Evolutionary conservation across 2,888 invertebrate genomes (phyloP).

Genomic region (Sinentomon sp.): DNA sequence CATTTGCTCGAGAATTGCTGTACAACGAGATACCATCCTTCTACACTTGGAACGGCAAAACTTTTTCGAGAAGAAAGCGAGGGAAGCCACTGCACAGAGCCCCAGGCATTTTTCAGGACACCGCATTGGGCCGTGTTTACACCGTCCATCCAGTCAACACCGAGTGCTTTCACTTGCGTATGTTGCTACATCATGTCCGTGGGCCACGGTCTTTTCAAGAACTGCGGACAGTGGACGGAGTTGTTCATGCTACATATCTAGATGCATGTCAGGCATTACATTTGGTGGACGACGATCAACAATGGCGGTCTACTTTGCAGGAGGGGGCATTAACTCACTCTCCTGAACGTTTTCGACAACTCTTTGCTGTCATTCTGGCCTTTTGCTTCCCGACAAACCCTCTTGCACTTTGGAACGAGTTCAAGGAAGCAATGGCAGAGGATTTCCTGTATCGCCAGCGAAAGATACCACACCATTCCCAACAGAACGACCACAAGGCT

Average conservation of each 20-base stretch:
- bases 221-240: conserved; percentile 16
- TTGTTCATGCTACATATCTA: conserved; percentile 15
- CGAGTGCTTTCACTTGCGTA: conserved; percentile 14
- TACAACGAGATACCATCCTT: conserved; percentile 14
- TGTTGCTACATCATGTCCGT: conserved; percentile 5
- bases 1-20: conserved; percentile 14
- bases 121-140: conserved; percentile 11
- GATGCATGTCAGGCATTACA: conserved; percentile 16
- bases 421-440: conserved; percentile 9
- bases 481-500: no score
- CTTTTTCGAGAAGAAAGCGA: conserved; percentile 10
- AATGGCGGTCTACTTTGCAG: conserved; percentile 15
- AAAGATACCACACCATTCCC: no score
- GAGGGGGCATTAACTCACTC: conserved; percentile 16
- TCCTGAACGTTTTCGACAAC: conserved; percentile 16
- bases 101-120: conserved; percentile 4
- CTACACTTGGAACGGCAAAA: conserved; percentile 12
- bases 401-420: conserved; percentile 14
- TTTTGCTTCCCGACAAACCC: conserved; percentile 15
- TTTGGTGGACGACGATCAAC: conserved; percentile 18
- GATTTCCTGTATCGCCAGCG: no score
- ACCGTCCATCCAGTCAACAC: conserved; percentile 14
- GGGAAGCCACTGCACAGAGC: conserved; percentile 6
- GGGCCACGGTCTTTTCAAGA: no score
- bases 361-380: conserved; percentile 18